Conservation (phyloP, 2,888 invertebrate genomes). For the Alloscopus bannaensis region DNA sequence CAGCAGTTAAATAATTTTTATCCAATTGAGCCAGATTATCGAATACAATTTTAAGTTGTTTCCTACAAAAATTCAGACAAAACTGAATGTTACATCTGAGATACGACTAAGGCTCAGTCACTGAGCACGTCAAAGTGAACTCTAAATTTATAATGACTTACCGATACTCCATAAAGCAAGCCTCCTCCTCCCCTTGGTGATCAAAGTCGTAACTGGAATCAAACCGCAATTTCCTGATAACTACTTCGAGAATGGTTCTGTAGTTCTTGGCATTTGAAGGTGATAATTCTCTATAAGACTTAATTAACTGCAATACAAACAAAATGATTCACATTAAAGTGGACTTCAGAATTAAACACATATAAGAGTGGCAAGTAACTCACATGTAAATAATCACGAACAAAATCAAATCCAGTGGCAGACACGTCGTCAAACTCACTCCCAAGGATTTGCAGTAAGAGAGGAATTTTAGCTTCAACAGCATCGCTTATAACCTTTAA, state of each 20-base stretch:
- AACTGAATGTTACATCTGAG: no score
- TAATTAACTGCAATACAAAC: slow-evolving; percentile 74
- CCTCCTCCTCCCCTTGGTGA: slow-evolving; percentile 78
- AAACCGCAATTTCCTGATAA: slow-evolving; percentile 78
- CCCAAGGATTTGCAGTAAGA: slow-evolving; percentile 76
- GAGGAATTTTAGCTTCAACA: slow-evolving; percentile 76
- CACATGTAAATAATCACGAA: slow-evolving; percentile 77
- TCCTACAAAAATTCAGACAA: slow-evolving; percentile 73
- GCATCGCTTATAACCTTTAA: slow-evolving; percentile 72
- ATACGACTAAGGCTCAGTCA: no score
- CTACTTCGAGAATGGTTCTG: slow-evolving; percentile 76
- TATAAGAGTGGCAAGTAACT: slow-evolving; percentile 19
- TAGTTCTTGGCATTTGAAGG: slow-evolving; percentile 75
- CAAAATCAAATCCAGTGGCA: slow-evolving; percentile 76
- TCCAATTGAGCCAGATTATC: slow-evolving; percentile 78
- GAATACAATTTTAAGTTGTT: slow-evolving; percentile 77
- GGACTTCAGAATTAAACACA: neutral
- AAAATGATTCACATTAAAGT: slow-evolving; percentile 23
- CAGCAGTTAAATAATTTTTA: slow-evolving; percentile 76
- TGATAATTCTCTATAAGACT: slow-evolving; percentile 75
- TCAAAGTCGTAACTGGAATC: slow-evolving; percentile 78
- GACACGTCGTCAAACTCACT: slow-evolving; percentile 78
- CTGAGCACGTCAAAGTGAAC: no score
- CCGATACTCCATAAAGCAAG: slow-evolving; percentile 77
- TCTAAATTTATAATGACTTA: slow-evolving; percentile 38